Evolutionary conservation across 2,888 invertebrate species (phyloP).

Genomic region (Protodeltote pygarga): DNA sequence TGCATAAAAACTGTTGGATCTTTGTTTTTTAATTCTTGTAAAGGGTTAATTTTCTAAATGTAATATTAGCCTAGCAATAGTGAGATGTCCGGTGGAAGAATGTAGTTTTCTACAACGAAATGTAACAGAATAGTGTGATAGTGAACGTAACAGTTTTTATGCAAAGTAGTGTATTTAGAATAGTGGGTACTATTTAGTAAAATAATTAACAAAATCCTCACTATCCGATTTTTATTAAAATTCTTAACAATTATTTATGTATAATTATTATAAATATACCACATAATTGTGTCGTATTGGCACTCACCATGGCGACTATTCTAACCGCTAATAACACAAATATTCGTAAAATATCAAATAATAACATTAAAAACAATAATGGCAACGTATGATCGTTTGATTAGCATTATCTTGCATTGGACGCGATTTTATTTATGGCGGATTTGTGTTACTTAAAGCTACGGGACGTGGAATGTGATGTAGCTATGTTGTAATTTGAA

Average conservation of each 20-base stretch:
- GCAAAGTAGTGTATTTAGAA: slow-evolving; percentile 34
- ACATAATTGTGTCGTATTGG: slow-evolving; percentile 74
- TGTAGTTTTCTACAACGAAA: neutral
- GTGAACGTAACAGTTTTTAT: slow-evolving; percentile 35
- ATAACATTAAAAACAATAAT: slow-evolving; percentile 56
- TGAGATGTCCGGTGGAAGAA: too few relatives aligned
- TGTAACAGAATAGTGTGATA: neutral
- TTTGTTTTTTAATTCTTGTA: neutral
- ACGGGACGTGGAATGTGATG: slow-evolving; percentile 50
- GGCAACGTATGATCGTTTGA: slow-evolving; percentile 51
- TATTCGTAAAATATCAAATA: slow-evolving; percentile 48
- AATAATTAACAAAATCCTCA: slow-evolving; percentile 57
- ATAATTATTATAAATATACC: slow-evolving; percentile 76
- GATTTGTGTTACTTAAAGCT: slow-evolving; percentile 50
- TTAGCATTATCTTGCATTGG: slow-evolving; percentile 52
- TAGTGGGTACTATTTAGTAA: slow-evolving; percentile 37
- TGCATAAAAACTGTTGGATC: slow-evolving; percentile 44
- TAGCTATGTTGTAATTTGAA: slow-evolving; percentile 29
- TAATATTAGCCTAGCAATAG: too few relatives aligned
- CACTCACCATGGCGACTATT: slow-evolving; percentile 72
- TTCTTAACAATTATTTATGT: slow-evolving; percentile 77
- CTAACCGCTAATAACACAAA: slow-evolving; percentile 53
- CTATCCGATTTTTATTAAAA: slow-evolving; percentile 80
- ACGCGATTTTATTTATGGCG: slow-evolving; percentile 53
- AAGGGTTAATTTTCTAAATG: slow-evolving; percentile 10